A percentile compares a stretch with the other conserved stretches of the same genome.
phyloP scores from a whole-genome alignment of 2,888 invertebrate genomes.

The Noctua fimbriata region DNA sequence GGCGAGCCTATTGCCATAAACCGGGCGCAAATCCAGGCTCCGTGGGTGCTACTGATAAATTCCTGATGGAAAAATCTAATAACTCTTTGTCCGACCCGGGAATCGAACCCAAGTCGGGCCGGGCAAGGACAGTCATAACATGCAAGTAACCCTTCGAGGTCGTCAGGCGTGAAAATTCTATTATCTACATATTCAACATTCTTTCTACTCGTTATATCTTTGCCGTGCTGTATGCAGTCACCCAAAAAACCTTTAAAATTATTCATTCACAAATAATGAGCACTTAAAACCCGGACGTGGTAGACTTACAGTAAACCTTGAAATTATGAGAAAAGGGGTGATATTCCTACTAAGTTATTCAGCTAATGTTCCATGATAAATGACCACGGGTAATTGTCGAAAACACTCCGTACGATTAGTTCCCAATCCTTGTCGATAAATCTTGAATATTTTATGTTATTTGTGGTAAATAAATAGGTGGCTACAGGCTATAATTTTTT shows the following conservation, averaged over 20 bases:
- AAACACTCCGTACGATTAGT: conserved; percentile 55
- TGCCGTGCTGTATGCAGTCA: background rate
- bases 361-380: conserved; percentile 59
- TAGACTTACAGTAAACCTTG: conserved; percentile 18
- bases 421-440: conserved; percentile 38
- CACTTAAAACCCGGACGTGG: conserved; percentile 31
- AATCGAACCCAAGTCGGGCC: too few species aligned
- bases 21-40: too few species aligned
- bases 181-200: background rate
- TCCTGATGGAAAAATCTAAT: too few species aligned
- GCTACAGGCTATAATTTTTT: background rate
- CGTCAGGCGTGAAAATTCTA: background rate
- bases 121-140: background rate
- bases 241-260: conserved; percentile 2
- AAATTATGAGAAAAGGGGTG: conserved; percentile 45
- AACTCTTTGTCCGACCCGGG: too few species aligned
- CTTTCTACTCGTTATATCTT: background rate
- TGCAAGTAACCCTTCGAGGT: background rate
- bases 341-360: conserved; percentile 56
- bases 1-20: too few species aligned
- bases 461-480: conserved; percentile 22
- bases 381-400: conserved; percentile 54
- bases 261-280: conserved; percentile 53
- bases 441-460: conserved; percentile 41
- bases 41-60: too few species aligned